Conservation (phyloP, 2,888 invertebrate genomes). For the Caenorhabditis sp. region DNA sequence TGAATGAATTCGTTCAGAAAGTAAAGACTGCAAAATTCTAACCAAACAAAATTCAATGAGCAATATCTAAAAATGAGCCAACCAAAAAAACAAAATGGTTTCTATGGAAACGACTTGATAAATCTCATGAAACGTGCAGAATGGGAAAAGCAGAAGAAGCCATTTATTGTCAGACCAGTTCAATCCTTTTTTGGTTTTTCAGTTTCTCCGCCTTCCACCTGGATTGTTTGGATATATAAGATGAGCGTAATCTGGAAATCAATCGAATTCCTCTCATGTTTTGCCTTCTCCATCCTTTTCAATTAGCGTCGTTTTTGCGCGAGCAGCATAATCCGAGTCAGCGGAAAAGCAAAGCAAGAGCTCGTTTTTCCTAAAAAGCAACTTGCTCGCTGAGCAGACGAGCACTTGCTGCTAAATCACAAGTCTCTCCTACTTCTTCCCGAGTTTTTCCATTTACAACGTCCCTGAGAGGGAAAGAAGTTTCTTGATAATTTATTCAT, state of each 20-base stretch:
- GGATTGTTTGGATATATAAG: not conserved
- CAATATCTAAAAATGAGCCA: not conserved
- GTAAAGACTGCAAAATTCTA: too few species aligned
- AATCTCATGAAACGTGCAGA: slow-evolving; percentile 44
- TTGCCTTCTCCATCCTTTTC: slow-evolving; percentile 16
- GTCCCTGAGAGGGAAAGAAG: slow-evolving; percentile 11
- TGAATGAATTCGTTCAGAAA: too few species aligned
- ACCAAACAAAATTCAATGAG: too few species aligned
- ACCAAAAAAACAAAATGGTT: slow-evolving; percentile 17
- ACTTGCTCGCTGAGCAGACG: slow-evolving; percentile 29
- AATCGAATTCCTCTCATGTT: slow-evolving; percentile 6
- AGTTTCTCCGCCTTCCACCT: not conserved
- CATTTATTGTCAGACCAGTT: slow-evolving; percentile 31
- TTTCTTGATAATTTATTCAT: slow-evolving; percentile 40
- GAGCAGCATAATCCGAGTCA: slow-evolving; percentile 28
- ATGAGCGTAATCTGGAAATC: not conserved
- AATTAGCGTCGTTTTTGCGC: slow-evolving; percentile 40
- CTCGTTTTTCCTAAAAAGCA: slow-evolving; percentile 33
- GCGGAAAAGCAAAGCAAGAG: slow-evolving; percentile 20
- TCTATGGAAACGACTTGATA: slow-evolving; percentile 41
- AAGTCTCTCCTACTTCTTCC: slow-evolving; percentile 31
- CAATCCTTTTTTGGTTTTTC: slow-evolving; percentile 11
- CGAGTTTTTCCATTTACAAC: slow-evolving; percentile 20
- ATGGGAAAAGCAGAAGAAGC: slow-evolving; percentile 28
- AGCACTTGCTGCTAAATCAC: slow-evolving; percentile 45